Base-by-base conservation (phyloP, 2,888 invertebrate species). In the Rhingia rostrata region DNA sequence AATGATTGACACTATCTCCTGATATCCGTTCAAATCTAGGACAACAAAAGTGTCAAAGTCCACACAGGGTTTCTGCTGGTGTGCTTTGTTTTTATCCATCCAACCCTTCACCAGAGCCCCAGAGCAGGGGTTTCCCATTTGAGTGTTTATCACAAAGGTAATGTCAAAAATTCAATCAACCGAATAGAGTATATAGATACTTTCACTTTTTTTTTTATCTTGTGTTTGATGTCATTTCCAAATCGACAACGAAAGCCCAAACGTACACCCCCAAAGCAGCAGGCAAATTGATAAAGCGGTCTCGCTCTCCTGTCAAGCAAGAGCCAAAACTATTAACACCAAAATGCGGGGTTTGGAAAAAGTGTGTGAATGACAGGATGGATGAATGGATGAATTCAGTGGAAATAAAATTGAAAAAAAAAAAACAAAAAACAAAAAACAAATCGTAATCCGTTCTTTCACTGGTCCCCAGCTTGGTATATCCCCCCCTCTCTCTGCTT, bases 151-250 rank as follows among this genome's bases (percentile, higher is more conserved):
- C 54, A 54, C 66, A 80, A 56, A 56, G 54, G 66, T 80, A 61
- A 39, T 80, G 80, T 80, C 74, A 80, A 73, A 74, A 74, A 67
- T 72, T 67, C 60, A 80, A 67, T 74, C 66, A 41, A 73, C 32
- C 12, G 37, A 30, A 64, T 22, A 6, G 45, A 67, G 51, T 69
- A 45, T 60, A 22, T 22, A 22, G 22, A 22, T 22, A 22, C 22
- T 22, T 22, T 22, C 2, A 22, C 2, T 22, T 22, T 22, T 22
- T 22, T 22, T 22, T 22, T 22, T 22, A 2, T 22, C 2, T 22
- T 22, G 22, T 22, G 22, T 22, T 22, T 22, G 22, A 22, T 22
- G 22, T 22, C 22, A 77, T 53, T 61, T 77, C 69, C 32, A 53
- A 60, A 69, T 77, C 53, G 67, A 69, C 64, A 39, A 14, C 54